Conservation (phyloP, 2,888 invertebrate genomes). For the Colostygia pectinataria region DNA sequence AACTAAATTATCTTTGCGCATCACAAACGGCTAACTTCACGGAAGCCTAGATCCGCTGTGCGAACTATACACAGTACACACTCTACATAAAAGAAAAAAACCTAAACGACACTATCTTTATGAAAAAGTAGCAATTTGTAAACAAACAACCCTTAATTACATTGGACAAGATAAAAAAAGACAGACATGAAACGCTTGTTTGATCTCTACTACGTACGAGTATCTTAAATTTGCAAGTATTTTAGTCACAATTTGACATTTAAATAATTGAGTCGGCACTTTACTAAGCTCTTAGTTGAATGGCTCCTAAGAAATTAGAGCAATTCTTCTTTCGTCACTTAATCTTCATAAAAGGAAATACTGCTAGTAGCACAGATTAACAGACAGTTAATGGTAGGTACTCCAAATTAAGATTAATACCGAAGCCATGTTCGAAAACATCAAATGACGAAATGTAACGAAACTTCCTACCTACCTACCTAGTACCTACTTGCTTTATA, state of each 20-base stretch:
- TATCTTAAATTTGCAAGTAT: conserved; percentile 12
- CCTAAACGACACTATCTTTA: neutral
- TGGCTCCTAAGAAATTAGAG: conserved; percentile 18
- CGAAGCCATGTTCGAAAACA: conserved; percentile 4
- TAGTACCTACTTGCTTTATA: no score
- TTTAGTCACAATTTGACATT: conserved; percentile 22
- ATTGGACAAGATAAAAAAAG: neutral
- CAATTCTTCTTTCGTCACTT: conserved; percentile 19
- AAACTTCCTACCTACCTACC: neutral
- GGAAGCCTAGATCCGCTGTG: no score
- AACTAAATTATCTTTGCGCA: no score
- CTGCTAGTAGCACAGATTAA: conserved; percentile 6
- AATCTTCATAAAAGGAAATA: conserved; percentile 24
- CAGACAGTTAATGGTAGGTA: conserved; percentile 2
- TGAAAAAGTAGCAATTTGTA: neutral
- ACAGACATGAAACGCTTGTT: neutral
- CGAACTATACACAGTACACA: no score
- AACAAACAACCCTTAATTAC: neutral
- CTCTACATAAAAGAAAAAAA: neutral
- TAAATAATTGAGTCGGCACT: conserved; percentile 22
- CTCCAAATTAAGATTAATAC: conserved; percentile 19
- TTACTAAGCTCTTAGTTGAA: conserved; percentile 21
- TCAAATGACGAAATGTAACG: neutral
- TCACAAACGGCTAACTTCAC: no score
- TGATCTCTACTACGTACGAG: conserved; percentile 13